These are phyloP conservation scores for Prunella fulvescens DNA, from an alignment of 2,113 vertebrate species.

Conservation along the genomic window DNA sequence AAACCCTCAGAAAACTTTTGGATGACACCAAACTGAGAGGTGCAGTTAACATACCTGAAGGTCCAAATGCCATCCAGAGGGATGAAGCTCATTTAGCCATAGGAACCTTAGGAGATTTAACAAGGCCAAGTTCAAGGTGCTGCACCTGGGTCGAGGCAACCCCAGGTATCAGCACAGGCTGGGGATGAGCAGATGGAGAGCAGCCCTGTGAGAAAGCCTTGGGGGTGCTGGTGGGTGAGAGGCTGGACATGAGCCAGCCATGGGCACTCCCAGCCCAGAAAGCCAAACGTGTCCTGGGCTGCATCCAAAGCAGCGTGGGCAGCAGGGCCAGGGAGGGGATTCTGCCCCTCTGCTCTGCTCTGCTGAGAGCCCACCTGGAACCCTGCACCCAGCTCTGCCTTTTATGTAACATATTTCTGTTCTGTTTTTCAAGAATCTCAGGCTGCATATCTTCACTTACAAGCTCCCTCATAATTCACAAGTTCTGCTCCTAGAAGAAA, in stretches of 20 bases:
- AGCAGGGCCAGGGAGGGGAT: background rate
- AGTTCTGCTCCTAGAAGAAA: background rate
- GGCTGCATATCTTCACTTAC: background rate
- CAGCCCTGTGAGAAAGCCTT: background rate
- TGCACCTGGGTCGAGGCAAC: rapidly evolving
- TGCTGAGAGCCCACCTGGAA: background rate
- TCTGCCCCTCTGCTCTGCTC: background rate
- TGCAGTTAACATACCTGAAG: background rate
- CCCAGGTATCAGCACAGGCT: rapidly evolving
- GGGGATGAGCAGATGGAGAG: rapidly evolving
- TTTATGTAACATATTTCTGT: background rate
- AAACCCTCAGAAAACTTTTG: background rate
- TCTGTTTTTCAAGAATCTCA: background rate
- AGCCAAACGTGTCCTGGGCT: background rate
- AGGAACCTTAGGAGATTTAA: background rate
- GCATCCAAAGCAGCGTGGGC: background rate
- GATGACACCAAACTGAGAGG: background rate
- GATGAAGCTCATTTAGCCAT: background rate
- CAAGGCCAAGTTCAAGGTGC: background rate
- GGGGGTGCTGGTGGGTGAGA: background rate
- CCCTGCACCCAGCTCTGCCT: rapidly evolving
- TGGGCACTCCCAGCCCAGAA: background rate
- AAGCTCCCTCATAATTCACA: background rate
- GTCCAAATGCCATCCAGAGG: too few relatives aligned
- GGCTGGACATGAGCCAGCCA: background rate